Evolutionary conservation across 2,797 vertebrate species (phyloP), one percentile per base, ranked within the genome.

Genomic region (Pangasius sanitwongsei): DNA sequence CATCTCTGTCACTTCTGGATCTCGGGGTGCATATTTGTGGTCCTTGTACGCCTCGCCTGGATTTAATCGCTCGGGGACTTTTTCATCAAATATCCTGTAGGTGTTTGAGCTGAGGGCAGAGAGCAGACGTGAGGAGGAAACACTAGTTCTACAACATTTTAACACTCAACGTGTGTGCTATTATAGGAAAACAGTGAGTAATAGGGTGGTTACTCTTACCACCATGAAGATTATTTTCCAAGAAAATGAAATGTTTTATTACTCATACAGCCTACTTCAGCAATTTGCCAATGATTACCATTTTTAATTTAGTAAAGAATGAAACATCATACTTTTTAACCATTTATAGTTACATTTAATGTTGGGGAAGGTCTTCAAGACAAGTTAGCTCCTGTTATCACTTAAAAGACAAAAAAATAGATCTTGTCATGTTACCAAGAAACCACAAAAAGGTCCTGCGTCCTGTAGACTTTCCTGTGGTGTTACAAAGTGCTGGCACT

Each of bases 1-100:
- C 31, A 65, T 34, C 34, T 90, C 89, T 1, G 61, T 11, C 44
- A 89, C 83, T 25, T 57, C 72, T 0, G 65, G 81, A 28, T 78
- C 57, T 81, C 82, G 84, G 13, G n/a, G 34, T 6, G 59, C 63
- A 83, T 89, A 85, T 48, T 48, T 85, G 16, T 91, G 85, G n/a
- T 88, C 77, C 15, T 67, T 91, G 87, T 83, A 86, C 37, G 69
- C 50, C 4, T 89, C 23, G 28, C 81, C 34, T 12, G 89, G 89
- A 6, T 89, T 86, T 12, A 93, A 85, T 37, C 86, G 86, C 74
- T 92, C 92, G 0, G 90, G 92, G 15, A 89, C 23, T 0, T 84
- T 92, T 83, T 92, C 91, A 23, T 92, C 86, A 86, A 93, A 91
- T 83, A 93, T 91, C 85, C 92, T 89, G 87, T 86, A 93, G 31